phyloP scores from a whole-genome alignment of 2,113 vertebrate species.

The Rhinichthys klamathensis region DNA sequence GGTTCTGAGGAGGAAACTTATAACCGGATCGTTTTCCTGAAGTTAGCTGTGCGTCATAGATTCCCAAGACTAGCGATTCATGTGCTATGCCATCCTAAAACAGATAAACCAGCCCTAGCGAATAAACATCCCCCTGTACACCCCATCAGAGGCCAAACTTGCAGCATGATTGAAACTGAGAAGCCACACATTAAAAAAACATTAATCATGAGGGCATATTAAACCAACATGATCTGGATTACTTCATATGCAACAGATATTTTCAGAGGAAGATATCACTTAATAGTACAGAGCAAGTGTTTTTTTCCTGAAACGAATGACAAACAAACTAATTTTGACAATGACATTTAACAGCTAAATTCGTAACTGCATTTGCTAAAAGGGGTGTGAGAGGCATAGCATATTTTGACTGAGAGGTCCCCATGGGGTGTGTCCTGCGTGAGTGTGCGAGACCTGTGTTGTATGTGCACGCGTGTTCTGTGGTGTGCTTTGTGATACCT shows the following conservation, averaged over 20 bases:
- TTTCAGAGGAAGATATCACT: slow-evolving; percentile 31
- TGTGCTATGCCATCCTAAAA: slow-evolving; percentile 41
- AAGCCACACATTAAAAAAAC: slow-evolving; percentile 40
- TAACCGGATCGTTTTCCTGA: slow-evolving; percentile 15
- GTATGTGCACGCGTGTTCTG: slow-evolving; percentile 68
- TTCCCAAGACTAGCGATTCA: slow-evolving; percentile 6
- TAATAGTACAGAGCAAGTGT: not conserved
- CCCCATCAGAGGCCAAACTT: not conserved
- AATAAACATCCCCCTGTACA: slow-evolving; percentile 11
- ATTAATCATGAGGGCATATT: slow-evolving; percentile 14
- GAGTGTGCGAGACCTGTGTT: slow-evolving; percentile 69
- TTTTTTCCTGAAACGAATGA: slow-evolving; percentile 39
- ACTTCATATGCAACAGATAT: slow-evolving; percentile 26
- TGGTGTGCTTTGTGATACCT: slow-evolving; percentile 79
- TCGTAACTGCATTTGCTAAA: slow-evolving; percentile 55
- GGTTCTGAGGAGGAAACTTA: slow-evolving; percentile 12
- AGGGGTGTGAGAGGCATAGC: slow-evolving; percentile 60
- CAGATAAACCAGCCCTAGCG: slow-evolving; percentile 39
- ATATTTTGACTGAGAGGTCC: slow-evolving; percentile 65
- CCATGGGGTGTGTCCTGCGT: slow-evolving; percentile 58
- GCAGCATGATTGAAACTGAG: slow-evolving; percentile 48
- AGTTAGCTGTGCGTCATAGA: slow-evolving; percentile 30
- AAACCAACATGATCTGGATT: slow-evolving; percentile 18
- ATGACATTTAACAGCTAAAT: slow-evolving; percentile 61
- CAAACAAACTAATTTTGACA: slow-evolving; percentile 55